Base-by-base conservation (phyloP, 2,888 invertebrate genomes). In the Tipula vernalis region DNA sequence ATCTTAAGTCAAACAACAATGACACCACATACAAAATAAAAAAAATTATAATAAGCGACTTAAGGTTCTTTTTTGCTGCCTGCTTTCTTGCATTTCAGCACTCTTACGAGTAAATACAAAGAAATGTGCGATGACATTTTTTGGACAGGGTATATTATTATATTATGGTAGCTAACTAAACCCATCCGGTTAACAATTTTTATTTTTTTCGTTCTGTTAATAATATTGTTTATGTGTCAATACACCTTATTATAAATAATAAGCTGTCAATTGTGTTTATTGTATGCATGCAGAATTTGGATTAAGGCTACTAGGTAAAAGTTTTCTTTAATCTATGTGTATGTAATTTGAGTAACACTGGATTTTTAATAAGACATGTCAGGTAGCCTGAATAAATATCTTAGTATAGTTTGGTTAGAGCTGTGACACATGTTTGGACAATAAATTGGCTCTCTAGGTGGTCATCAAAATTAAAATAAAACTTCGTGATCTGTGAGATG, bases 1-100 rank as follows among this genome's bases (percentile, higher is more conserved):
- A 71, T 71, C 71, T 71, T 71, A 71, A 71, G 71, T 71, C 71
- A 71, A 71, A 71, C 71, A 71, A 71, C 71, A 71, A 71, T 71
- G 71, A 71, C 71, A 71, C 18, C 71, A 71, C 71, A 71, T 71
- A 71, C 28, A 71, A 28, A 71, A 71, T 71, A 71, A 28, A 71
- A 71, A 71, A 28, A 71, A 71, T 71, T 71, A 71, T 71, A 71
- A 71, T 71, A 71, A 71, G 71, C 71, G 10, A 71, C 71, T 71
- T 71, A 71, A 71, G 71, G 28, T 71, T 71, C 28, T 71, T 71
- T 71, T 71, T 71, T 71, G 71, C 71, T 71, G 71, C 71, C 71
- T 71, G 71, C 71, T 28, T 71, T 71, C 71, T 71, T 71, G 28
- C 71, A 71, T 71, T 71, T 71, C 71, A 28, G 71, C 71, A 71